These are phyloP conservation scores for Morone saxatilis DNA, from an alignment of 2,113 vertebrate species.

Conservation along the genomic window DNA sequence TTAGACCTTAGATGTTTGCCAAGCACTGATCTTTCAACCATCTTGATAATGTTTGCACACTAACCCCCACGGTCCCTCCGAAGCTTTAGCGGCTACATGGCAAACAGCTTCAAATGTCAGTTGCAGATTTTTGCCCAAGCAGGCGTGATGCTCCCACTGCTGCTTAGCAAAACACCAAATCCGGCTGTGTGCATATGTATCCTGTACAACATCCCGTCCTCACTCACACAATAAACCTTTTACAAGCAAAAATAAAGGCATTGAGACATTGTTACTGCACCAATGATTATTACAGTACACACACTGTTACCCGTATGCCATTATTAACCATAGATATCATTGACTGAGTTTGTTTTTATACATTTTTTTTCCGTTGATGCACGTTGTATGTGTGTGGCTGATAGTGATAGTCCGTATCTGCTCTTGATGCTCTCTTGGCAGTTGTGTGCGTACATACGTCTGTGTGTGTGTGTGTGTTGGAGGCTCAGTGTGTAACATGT, in stretches of 20 bases:
- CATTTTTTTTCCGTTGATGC: background rate
- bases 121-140: conserved; percentile 31
- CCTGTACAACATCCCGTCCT: background rate
- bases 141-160: conserved; percentile 18
- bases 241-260: conserved; percentile 11
- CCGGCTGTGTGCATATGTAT: conserved; percentile 35
- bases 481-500: background rate
- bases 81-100: conserved; percentile 48
- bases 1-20: conserved; percentile 45
- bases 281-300: background rate
- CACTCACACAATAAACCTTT: conserved; percentile 4
- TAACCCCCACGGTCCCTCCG: conserved; percentile 37
- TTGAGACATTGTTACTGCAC: background rate
- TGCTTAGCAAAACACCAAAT: conserved; percentile 31
- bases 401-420: background rate
- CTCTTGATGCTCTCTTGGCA: background rate
- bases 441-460: background rate
- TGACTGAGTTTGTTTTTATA: background rate
- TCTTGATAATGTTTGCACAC: conserved; percentile 47
- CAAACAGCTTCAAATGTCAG: conserved; percentile 75
- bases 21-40: conserved; percentile 47
- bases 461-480: conserved; percentile 17
- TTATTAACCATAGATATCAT: background rate
- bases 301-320: background rate
- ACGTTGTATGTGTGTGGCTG: background rate